Conservation (phyloP, 1,140 invertebrate genomes). For the Danaus plexippus region DNA sequence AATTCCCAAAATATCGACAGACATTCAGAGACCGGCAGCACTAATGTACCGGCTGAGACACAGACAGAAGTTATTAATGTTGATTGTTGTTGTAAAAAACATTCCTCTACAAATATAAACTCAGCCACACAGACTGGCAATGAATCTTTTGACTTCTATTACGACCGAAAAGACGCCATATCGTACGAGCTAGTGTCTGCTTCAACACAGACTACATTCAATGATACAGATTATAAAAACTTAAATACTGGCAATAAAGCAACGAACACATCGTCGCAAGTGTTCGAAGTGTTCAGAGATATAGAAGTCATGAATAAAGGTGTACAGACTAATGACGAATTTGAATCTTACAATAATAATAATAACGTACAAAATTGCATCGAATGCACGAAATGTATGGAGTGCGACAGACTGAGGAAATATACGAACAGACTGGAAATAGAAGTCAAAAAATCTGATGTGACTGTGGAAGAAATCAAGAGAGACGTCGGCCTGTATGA, state of each 20-base stretch:
- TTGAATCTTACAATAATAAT: conserved; percentile 21
- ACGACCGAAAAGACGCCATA: too few relatives aligned
- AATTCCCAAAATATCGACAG: too few relatives aligned
- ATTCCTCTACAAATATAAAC: too few relatives aligned
- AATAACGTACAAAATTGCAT: conserved; percentile 30
- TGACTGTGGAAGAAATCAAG: conserved; percentile 24
- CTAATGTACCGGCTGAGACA: too few relatives aligned
- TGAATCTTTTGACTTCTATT: too few relatives aligned
- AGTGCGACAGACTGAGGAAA: conserved; percentile 34
- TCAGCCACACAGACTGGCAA: too few relatives aligned
- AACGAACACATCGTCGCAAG: conserved; percentile 11
- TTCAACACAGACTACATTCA: too few relatives aligned
- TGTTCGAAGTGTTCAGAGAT: conserved; percentile 21
- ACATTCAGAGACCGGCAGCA: too few relatives aligned
- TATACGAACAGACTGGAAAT: conserved; percentile 39
- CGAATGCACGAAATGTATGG: conserved; percentile 32
- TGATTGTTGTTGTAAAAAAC: too few relatives aligned
- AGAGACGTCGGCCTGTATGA: conserved; percentile 38
- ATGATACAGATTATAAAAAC: too few relatives aligned
- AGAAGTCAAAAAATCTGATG: conserved; percentile 26
- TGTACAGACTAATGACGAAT: conserved; percentile 22
- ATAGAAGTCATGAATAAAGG: conserved; percentile 23
- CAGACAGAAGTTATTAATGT: too few relatives aligned
- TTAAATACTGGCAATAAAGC: conserved; percentile 7
- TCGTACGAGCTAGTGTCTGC: too few relatives aligned